Base-by-base conservation (phyloP, 2,888 invertebrate species). In the Pyrrhia umbra region DNA sequence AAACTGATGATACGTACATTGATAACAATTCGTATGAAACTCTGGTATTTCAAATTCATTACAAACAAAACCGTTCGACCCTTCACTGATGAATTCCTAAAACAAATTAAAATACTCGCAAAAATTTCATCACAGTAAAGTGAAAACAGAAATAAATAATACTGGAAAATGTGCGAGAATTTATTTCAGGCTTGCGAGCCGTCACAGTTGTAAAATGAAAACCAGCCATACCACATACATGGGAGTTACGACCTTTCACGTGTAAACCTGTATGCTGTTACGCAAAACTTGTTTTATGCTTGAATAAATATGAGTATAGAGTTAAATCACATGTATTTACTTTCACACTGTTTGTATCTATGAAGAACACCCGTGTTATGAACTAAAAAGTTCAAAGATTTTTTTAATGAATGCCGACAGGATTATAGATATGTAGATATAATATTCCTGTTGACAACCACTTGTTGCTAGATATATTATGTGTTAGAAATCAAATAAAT, bases 191-290 rank as follows among this genome's bases (percentile, higher is more conserved):
- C 13, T n/a, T 20, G 51, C 21, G 37, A 49, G 37, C 34, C 34
- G 8, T 30, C 21, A 34, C 18, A 23, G 9, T 46, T 23, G 27
- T 52, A 39, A 70, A 61, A 66, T 75, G 39, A 27, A 62, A 69
- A 58, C 40, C 16, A 21, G 16, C n/a, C 20, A 8, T 13, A 55
- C 25, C 25, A 52, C 51, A 57, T 25, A 47, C n/a, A 43, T 8
- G 18, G 16, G 46, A 75, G 49, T 42, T 60, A 55, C 57, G 75
- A 56, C 70, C 75, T 64, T 75, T 78, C 43, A 42, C 47, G 49
- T 54, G 15, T 42, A 43, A 70, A 61, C 67, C 51, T 49, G 67
- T 49, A 40, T 65, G 16, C 10, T 58, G 43, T 61, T 55, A 63
- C 52, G 23, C 56, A 42, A 54, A 70, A 65, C 61, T 59, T 30